A percentile compares a stretch with the other conserved stretches of the same genome.
Evolutionary conservation across 2,888 invertebrate genomes (phyloP).

Genomic region (Drosophila phalerata): DNA sequence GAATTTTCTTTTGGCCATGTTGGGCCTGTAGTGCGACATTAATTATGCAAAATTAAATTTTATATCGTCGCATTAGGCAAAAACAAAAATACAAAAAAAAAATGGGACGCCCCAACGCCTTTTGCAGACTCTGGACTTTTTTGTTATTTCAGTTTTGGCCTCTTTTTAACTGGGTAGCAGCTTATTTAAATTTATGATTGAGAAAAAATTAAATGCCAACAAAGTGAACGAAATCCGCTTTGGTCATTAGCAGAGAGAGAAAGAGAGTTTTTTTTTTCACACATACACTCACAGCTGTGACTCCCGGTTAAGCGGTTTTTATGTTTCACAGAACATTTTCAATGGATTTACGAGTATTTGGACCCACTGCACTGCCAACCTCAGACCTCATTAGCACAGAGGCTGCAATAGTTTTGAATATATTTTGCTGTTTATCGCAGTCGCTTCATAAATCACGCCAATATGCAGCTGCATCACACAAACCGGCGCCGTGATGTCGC

Average conservation of each 20-base stretch:
- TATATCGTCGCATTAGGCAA: constrained; percentile 74
- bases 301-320: constrained; percentile 47
- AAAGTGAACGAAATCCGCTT: constrained; percentile 57
- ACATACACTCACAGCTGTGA: constrained; percentile 42
- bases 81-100: constrained; percentile 35
- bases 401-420: constrained; percentile 52
- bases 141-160: neutral
- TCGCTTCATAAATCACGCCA: constrained; percentile 52
- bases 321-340: constrained; percentile 40
- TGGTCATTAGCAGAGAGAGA: constrained; percentile 60
- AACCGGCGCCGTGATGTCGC: constrained; percentile 45
- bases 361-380: constrained; percentile 22
- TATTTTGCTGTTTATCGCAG: constrained; percentile 35
- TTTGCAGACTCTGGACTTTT: constrained; percentile 12
- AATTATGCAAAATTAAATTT: constrained; percentile 81
- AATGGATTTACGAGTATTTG: constrained; percentile 30
- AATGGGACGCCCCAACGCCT: constrained; percentile 44
- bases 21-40: constrained; percentile 62
- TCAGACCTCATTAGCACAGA: constrained; percentile 56
- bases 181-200: constrained; percentile 77
- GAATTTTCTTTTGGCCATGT: constrained; percentile 67
- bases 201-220: constrained; percentile 66
- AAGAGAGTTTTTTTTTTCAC: constrained; percentile 7
- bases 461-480: constrained; percentile 33
- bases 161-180: constrained; percentile 35